Base-by-base conservation (phyloP, 2,113 vertebrate genomes). In the Apodemus sylvaticus region DNA sequence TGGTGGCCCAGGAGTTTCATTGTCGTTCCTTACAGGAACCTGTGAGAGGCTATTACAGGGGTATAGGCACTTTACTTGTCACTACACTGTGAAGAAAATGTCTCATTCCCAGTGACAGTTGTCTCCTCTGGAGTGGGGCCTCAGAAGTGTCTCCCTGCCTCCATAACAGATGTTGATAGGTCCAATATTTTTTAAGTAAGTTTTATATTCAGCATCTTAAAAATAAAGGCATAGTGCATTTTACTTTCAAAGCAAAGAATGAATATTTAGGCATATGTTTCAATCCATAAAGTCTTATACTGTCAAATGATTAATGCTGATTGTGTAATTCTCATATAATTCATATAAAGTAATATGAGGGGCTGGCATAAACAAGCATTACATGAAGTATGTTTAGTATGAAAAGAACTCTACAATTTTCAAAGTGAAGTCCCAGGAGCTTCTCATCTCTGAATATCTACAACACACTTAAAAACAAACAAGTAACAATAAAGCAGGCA, bases 311-410 rank as follows among this genome's bases (percentile, higher is more conserved):
- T 86, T 74, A 94, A 7, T n/a, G 39, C 29, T n/a, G 51, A 29
- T 58, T 86, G 45, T 86, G 36, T 6, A 55, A 86, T 94, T 95
- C 92, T 96, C 89, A 95, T 16, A 55, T 68, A 86, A 96, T 94
- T 97, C 95, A 79, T 95, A 76, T 86, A 39, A 22, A 64, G 70
- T 29, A 55, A 90, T 53, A 53, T 34, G 16, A 95, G 29, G 76
- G 36, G 45, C 13, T 58, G 45, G 55, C 78, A 89, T 64, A 92
- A 31, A 81, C 83, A 24, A 48, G 90, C 94, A 81, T 62, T 93
- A 94, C 42, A 62, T 95, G 94, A 51, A 86, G 64, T 24, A 70
- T 1, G 85, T 53, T 71, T 31, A 64, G 79, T 55, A 74, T 93
- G 92, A 85, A 88, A 0, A 60, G 86, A 96, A 78, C 62, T 78